Conservation (phyloP, 2,113 vertebrate genomes). For the Trogon melanurus region DNA sequence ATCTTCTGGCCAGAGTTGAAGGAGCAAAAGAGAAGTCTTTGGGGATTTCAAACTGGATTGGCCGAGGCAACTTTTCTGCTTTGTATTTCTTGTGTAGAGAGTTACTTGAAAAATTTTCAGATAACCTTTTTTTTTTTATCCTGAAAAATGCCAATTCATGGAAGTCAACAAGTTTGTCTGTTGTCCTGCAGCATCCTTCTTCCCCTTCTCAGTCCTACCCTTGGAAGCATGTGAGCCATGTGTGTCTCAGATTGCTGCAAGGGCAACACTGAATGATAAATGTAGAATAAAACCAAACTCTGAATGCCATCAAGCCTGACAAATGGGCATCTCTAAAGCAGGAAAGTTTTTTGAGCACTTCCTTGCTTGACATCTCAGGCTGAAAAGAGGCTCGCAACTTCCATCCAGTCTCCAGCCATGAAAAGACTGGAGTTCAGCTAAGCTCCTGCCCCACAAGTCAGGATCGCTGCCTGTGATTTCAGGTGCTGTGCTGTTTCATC, state of each 20-base stretch:
- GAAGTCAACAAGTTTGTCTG: constrained; percentile 16
- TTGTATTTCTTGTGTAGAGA: background rate
- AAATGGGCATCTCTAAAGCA: background rate
- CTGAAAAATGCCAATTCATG: constrained; percentile 15
- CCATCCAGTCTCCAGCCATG: background rate
- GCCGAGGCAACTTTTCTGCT: background rate
- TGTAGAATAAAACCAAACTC: background rate
- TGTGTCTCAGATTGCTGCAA: background rate
- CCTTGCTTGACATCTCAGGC: background rate
- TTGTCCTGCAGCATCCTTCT: background rate
- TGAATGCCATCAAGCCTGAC: background rate
- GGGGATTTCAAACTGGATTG: background rate
- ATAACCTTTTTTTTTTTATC: background rate
- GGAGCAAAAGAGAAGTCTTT: background rate
- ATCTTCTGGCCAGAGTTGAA: background rate
- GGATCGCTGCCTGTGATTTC: background rate
- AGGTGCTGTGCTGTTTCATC: background rate
- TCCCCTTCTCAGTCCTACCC: background rate
- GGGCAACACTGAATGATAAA: background rate
- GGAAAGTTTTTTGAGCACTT: background rate
- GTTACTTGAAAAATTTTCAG: background rate
- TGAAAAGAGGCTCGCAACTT: background rate
- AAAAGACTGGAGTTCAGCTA: background rate
- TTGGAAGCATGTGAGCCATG: background rate
- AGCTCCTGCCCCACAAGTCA: background rate